A percentile compares a stretch with the other conserved stretches of the same genome.
phyloP scores from a whole-genome alignment of 1,140 invertebrate genomes.

The Artemia franciscana region DNA sequence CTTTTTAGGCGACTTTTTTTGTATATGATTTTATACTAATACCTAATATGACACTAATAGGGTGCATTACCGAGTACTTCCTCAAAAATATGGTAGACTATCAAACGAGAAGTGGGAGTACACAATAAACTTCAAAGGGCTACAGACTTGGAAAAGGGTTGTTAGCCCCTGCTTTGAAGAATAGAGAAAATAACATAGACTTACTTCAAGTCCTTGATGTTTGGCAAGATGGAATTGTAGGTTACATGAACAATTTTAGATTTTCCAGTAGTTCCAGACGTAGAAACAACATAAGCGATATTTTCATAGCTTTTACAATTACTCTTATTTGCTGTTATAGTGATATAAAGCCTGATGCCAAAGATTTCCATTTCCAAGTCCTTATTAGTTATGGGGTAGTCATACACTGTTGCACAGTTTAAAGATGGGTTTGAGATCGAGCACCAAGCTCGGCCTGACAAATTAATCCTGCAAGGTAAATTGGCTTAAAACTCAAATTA shows the following conservation, averaged over 20 bases:
- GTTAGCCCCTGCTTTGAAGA: background rate
- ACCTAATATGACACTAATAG: background rate
- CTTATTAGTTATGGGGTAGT: too few relatives aligned
- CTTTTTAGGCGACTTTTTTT: too few relatives aligned
- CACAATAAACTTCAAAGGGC: too few relatives aligned
- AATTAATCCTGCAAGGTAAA: too few relatives aligned
- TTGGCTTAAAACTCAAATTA: too few relatives aligned
- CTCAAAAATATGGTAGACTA: background rate
- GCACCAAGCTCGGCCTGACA: too few relatives aligned
- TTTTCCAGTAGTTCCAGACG: slow-evolving; percentile 37
- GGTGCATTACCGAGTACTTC: background rate
- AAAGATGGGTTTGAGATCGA: too few relatives aligned
- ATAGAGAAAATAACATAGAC: background rate
- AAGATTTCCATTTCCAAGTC: too few relatives aligned
- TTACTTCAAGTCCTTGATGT: slow-evolving; percentile 30
- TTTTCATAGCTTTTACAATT: too few relatives aligned
- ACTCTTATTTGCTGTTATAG: too few relatives aligned
- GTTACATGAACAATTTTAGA: slow-evolving; percentile 35
- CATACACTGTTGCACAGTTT: too few relatives aligned
- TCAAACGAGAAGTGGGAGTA: background rate
- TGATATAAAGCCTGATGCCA: too few relatives aligned
- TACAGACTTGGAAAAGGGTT: background rate
- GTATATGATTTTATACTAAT: background rate
- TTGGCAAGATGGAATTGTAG: slow-evolving; percentile 32
- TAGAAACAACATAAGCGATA: slow-evolving; percentile 31